Conservation (phyloP, 2,888 invertebrate species). For the Oxyteleia sp. region DNA sequence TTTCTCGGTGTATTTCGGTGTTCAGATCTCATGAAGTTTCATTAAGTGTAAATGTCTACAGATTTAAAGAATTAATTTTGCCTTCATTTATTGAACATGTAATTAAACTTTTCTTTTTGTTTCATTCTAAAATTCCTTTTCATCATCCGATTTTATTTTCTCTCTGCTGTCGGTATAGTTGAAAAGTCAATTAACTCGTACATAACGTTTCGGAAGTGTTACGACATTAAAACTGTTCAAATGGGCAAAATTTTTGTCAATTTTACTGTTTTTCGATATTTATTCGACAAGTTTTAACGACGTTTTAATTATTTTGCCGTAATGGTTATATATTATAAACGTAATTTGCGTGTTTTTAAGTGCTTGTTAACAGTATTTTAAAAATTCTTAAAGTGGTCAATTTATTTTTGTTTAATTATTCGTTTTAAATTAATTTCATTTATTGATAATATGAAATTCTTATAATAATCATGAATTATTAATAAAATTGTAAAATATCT, state of each 20-base stretch:
- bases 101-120: conserved; percentile 35
- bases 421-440: no score
- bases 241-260: background rate
- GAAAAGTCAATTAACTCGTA: conserved; percentile 24
- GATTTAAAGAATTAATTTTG: conserved; percentile 34
- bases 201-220: background rate
- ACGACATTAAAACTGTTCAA: background rate
- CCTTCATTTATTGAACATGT: conserved; percentile 23
- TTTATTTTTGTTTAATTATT: no score
- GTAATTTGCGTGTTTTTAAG: background rate
- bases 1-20: no score
- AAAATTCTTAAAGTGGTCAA: no score
- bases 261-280: background rate
- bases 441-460: no score
- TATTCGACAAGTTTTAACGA: background rate
- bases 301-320: background rate
- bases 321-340: background rate
- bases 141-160: background rate
- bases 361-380: no score
- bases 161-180: background rate
- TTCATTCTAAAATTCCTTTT: conserved; percentile 4
- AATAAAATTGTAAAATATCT: no score
- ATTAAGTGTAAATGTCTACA: conserved; percentile 44
- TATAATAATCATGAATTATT: no score
- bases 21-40: conserved; percentile 34